Evolutionary conservation across 1,140 invertebrate genomes (phyloP).

Genomic region (Drosophila ogumai): DNA sequence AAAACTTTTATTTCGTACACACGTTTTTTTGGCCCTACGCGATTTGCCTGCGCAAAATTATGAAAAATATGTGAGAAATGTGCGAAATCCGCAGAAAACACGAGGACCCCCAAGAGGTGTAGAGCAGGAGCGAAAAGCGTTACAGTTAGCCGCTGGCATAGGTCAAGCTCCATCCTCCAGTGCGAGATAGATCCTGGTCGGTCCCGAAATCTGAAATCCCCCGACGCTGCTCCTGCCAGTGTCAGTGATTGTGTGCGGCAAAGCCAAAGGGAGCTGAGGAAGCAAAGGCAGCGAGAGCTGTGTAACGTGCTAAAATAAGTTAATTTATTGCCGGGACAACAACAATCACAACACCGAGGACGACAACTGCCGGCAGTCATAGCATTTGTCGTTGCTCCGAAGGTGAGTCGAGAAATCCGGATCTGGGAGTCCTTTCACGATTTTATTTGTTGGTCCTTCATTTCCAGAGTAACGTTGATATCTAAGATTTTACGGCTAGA

Average conservation of each 20-base stretch:
- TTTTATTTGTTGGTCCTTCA: slow-evolving; percentile 16
- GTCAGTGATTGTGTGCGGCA: not conserved
- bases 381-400: slow-evolving; percentile 51
- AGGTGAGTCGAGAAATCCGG: slow-evolving; percentile 51
- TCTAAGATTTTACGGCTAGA: not conserved
- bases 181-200: slow-evolving; percentile 36
- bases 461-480: slow-evolving; percentile 16
- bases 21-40: slow-evolving; percentile 34
- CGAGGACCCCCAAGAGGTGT: slow-evolving; percentile 23
- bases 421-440: not conserved
- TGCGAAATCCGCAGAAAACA: slow-evolving; percentile 47
- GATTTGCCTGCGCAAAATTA: slow-evolving; percentile 67
- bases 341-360: slow-evolving; percentile 61
- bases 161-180: slow-evolving; percentile 50
- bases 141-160: slow-evolving; percentile 37
- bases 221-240: slow-evolving; percentile 21
- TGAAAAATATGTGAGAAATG: slow-evolving; percentile 78
- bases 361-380: slow-evolving; percentile 52
- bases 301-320: slow-evolving; percentile 75
- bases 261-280: not conserved
- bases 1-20: slow-evolving; percentile 57
- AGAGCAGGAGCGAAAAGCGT: slow-evolving; percentile 8
- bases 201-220: slow-evolving; percentile 34
- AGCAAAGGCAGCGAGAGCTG: slow-evolving; percentile 1
- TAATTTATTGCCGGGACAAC: slow-evolving; percentile 73